Evolutionary conservation across 2,888 invertebrate species (phyloP), one percentile per base, ranked within the genome.

Genomic region (Phasia obesa): DNA sequence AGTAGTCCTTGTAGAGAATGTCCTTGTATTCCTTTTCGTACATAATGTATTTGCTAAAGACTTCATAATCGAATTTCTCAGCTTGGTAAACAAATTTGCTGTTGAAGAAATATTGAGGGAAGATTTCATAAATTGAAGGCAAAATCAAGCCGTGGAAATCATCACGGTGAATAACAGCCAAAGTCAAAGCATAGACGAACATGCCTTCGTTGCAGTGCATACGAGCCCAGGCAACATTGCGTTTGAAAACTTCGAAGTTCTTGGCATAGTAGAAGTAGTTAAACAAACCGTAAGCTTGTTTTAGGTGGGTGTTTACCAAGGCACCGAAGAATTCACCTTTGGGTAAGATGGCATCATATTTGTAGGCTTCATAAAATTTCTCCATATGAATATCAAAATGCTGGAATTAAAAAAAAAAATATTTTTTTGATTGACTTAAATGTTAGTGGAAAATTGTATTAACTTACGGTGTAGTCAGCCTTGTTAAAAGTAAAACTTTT

Each of bases 81-180:
- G 94, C 95, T 78, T 94, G 92, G 53, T 93, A 92, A 89, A 96
- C 93, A 81, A 95, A 93, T 87, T 95, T 94, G 74, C 93, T 92
- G 88, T 94, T 94, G 89, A 94, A 93, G 92, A 95, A 96, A 90
- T 93, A 93, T 85, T 94, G 93, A 0, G 96, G 96, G 89, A 94
- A 93, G 83, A 95, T 92, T 90, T 96, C 96, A 87, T 95, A 95
- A 70, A 94, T 92, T 62, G 95, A 94, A 17, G 96, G 96, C 11
- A 95, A 90, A 49, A 94, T 91, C 70, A 96, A 90, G 27, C 94
- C 94, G 86, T 93, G 92, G 75, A 93, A 93, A 84, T 95, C 95
- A 7, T 90, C 90, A 38, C 94, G 93, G 86, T 94, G 94, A 44
- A 94, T 89, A 15, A 95, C 92, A 15, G 94, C 94, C 23, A 93